phyloP scores from a whole-genome alignment of 2,888 invertebrate species.

The Watsonalla cultraria region DNA sequence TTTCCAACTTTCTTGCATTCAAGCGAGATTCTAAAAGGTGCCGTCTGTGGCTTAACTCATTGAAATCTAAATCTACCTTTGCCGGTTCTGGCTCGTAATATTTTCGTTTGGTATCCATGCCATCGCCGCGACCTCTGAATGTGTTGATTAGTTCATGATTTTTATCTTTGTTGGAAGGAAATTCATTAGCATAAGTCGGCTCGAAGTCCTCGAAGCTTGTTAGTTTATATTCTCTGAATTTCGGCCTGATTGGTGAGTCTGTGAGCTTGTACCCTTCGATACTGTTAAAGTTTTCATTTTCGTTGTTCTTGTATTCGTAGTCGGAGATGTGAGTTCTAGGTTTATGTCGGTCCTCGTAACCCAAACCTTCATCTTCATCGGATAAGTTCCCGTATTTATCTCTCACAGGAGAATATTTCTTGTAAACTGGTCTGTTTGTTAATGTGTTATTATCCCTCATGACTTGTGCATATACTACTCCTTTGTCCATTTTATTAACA shows the following conservation, averaged over 20 bases:
- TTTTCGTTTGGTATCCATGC: conserved; percentile 81
- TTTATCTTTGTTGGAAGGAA: conserved; percentile 46
- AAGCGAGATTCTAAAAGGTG: conserved; percentile 87
- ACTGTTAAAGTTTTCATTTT: conserved; percentile 63
- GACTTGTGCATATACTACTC: conserved; percentile 89
- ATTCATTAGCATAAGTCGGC: conserved; percentile 69
- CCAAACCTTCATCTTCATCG: conserved; percentile 90
- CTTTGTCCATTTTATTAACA: conserved; percentile 72
- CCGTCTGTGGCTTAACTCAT: conserved; percentile 84
- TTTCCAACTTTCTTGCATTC: conserved; percentile 77
- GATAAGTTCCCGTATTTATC: conserved; percentile 79
- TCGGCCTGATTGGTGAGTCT: conserved; percentile 82
- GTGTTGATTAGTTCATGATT: conserved; percentile 55
- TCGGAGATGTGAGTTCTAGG: conserved; percentile 53
- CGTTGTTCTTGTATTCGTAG: conserved; percentile 71
- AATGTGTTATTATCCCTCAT: conserved; percentile 67
- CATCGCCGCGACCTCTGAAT: conserved; percentile 81
- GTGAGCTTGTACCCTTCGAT: conserved; percentile 64
- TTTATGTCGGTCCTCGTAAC: conserved; percentile 81
- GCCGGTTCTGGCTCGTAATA: conserved; percentile 57
- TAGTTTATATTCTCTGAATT: conserved; percentile 78
- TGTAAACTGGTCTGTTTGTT: conserved; percentile 61
- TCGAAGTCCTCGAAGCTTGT: conserved; percentile 73
- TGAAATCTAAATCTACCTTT: conserved; percentile 66
- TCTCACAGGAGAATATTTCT: conserved; percentile 65